These are phyloP conservation scores for Deilephila porcellus DNA, from an alignment of 2,888 invertebrate genomes.

Conservation along the genomic window DNA sequence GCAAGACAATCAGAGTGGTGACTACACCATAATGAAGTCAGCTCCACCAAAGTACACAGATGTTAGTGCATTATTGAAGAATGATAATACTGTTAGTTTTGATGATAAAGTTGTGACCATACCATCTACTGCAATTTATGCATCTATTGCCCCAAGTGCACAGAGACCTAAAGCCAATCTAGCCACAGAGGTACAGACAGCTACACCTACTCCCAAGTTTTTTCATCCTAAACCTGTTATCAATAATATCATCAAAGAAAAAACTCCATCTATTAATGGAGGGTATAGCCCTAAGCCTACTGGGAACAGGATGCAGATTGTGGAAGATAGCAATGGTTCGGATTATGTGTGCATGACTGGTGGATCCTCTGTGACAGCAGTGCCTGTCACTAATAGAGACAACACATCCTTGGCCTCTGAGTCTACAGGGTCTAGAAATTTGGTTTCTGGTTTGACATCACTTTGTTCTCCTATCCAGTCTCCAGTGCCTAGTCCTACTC, in stretches of 20 bases:
- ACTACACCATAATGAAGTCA: constrained; percentile 80
- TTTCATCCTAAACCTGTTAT: constrained; percentile 84
- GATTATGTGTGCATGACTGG: constrained; percentile 95
- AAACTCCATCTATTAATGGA: constrained; percentile 66
- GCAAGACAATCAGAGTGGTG: constrained; percentile 70
- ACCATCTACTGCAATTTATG: constrained; percentile 82
- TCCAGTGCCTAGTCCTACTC: constrained; percentile 87
- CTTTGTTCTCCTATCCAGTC: constrained; percentile 83
- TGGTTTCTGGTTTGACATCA: constrained; percentile 75
- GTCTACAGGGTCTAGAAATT: constrained; percentile 69
- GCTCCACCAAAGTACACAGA: constrained; percentile 80
- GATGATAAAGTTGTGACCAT: constrained; percentile 77
- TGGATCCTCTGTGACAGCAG: constrained; percentile 82
- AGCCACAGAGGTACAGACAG: constrained; percentile 83
- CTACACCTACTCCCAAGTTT: constrained; percentile 83
- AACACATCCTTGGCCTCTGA: constrained; percentile 72
- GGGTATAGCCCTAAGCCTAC: constrained; percentile 62
- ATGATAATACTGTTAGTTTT: constrained; percentile 67
- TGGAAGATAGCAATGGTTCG: constrained; percentile 90
- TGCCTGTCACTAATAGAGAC: constrained; percentile 76
- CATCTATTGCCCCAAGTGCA: constrained; percentile 82
- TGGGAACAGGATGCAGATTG: constrained; percentile 77
- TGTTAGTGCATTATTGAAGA: constrained; percentile 74
- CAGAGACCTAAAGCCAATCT: constrained; percentile 82
- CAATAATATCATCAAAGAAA: constrained; percentile 83